A percentile compares a stretch with the other conserved stretches of the same genome.
These are phyloP conservation scores for Cryptus viduatorius DNA, from an alignment of 2,888 invertebrate species.

Conservation along the genomic window DNA sequence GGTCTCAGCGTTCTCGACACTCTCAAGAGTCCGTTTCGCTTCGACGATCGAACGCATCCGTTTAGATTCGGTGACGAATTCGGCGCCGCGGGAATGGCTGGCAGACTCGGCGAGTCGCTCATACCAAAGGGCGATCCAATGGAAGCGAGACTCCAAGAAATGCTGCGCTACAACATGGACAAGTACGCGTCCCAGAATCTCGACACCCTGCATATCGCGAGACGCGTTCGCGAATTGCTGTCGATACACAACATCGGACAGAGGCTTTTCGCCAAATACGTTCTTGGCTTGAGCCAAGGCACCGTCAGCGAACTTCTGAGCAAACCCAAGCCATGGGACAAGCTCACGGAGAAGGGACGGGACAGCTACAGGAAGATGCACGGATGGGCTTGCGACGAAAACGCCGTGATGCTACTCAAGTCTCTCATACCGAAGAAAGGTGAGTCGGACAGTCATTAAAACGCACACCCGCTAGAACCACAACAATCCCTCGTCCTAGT, in stretches of 20 bases:
- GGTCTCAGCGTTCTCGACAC: slow-evolving; percentile 86
- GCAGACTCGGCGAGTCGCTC: slow-evolving; percentile 94
- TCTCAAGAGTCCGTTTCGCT: slow-evolving; percentile 90
- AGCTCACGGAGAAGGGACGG: slow-evolving; percentile 99
- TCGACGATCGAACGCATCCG: slow-evolving; percentile 92
- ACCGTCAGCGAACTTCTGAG: slow-evolving; percentile 99
- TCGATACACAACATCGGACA: slow-evolving; percentile 99
- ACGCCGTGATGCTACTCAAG: slow-evolving; percentile 98
- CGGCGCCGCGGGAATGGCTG: slow-evolving; percentile 93
- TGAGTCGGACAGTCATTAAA: slow-evolving; percentile 86
- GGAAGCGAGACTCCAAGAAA: slow-evolving; percentile 96
- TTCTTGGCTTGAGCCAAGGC: slow-evolving; percentile 98
- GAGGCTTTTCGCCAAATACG: slow-evolving; percentile 98
- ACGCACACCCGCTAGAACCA: slow-evolving; percentile 50
- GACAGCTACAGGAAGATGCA: slow-evolving; percentile 99
- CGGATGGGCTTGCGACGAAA: slow-evolving; percentile 99
- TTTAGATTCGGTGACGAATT: slow-evolving; percentile 95
- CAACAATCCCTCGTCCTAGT: slow-evolving; percentile 22
- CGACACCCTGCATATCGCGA: slow-evolving; percentile 97
- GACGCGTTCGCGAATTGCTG: slow-evolving; percentile 96
- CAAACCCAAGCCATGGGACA: slow-evolving; percentile 99
- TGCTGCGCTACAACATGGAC: slow-evolving; percentile 98
- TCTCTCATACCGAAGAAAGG: slow-evolving; percentile 99
- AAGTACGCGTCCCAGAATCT: slow-evolving; percentile 97
- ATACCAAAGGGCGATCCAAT: slow-evolving; percentile 97